Evolutionary conservation across 2,888 invertebrate species (phyloP), one percentile per base, ranked within the genome.

Genomic region (Metacarcinus magister): DNA sequence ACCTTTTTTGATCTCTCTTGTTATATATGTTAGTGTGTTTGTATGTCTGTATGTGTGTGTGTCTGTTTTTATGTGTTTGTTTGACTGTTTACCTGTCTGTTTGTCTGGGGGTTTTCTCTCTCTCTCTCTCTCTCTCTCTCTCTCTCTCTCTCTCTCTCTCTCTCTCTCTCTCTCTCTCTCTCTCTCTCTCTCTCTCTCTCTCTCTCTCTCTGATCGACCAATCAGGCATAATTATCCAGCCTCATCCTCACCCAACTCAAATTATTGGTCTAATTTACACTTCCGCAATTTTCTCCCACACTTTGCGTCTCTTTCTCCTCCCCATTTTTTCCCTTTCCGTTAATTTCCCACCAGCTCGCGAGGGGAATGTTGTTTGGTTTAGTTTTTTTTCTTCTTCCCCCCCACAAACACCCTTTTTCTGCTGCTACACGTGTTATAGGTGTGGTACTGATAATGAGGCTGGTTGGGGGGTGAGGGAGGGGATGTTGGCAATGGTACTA

Each of bases 111-210:
- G 4, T 46, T 46, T 46, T 46, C 87, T 87, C 87, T 87, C 87
- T 87, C 87, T 87, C 87, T 89, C 89, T 89, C 89, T 89, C 89
- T 89, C 89, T 89, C 89, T 89, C 89, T 89, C 90, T 90, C 90
- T 90, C 90, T 90, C 90, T 90, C 90, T 90, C 90, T 90, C 90
- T 90, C 90, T 90, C 90, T 90, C 90, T 90, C 90, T 90, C 90
- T 90, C 90, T 90, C 90, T 90, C 90, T 90, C 54, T 54, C 54
- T 54, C 54, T 54, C 54, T 54, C 43, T 94, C 82, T 54, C 44
- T 82, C 82, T 39, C 82, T 75, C 44, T 94, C 82, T 75, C 39
- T 94, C 82, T n/a, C 10, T 23, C 54, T 94, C 75, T 75, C 43
- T 75, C 28, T 82, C 44, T n/a, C 28, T 60, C 82, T 87, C 82